phyloP scores from a whole-genome alignment of 1,140 invertebrate genomes.

The Diprion similis region DNA sequence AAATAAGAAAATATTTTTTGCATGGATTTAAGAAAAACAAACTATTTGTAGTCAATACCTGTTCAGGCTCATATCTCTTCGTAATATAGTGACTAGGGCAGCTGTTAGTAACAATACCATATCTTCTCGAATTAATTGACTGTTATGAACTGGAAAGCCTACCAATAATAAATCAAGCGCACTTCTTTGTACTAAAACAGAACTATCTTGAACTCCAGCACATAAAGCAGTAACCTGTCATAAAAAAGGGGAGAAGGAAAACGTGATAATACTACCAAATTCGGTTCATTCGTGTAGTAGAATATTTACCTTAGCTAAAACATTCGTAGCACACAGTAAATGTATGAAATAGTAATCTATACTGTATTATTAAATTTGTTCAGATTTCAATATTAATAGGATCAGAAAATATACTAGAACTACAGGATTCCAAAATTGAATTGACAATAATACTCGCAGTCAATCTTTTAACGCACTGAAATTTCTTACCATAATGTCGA shows the following conservation, averaged over 20 bases:
- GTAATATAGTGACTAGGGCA: constrained; percentile 81
- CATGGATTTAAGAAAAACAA: too few relatives aligned
- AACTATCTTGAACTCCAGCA: constrained; percentile 79
- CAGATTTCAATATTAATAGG: too few relatives aligned
- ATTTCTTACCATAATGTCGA: constrained; percentile 78
- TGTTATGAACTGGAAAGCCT: constrained; percentile 88
- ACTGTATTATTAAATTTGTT: background rate
- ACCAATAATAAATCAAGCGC: constrained; percentile 84
- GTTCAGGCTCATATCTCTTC: constrained; percentile 93
- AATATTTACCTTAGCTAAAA: too few relatives aligned
- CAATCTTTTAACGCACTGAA: background rate
- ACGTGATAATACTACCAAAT: background rate
- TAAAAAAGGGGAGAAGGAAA: constrained; percentile 17
- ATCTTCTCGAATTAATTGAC: constrained; percentile 76
- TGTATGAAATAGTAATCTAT: too few relatives aligned
- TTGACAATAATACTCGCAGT: background rate
- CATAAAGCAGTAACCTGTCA: constrained; percentile 71
- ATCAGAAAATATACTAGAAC: too few relatives aligned
- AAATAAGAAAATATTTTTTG: background rate
- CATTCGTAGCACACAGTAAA: too few relatives aligned
- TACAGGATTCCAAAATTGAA: too few relatives aligned
- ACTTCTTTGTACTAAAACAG: constrained; percentile 86
- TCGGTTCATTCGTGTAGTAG: constrained; percentile 1
- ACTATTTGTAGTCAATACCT: constrained; percentile 56
- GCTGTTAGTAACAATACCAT: constrained; percentile 81